Conservation (phyloP, 2,113 vertebrate species). For the Nycticryphes semicollaris region DNA sequence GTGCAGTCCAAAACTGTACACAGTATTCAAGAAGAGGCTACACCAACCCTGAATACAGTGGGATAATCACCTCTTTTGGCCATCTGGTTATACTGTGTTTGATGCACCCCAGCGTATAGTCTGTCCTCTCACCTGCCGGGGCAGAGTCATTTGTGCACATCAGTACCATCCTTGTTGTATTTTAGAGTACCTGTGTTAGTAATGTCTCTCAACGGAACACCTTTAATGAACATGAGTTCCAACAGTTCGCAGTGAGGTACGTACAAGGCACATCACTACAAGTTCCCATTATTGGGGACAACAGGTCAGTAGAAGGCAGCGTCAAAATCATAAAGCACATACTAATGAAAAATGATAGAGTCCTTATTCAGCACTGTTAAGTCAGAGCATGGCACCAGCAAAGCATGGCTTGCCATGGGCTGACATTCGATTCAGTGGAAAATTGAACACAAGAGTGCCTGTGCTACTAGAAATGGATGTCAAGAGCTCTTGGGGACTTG, state of each 20-base stretch:
- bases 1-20: background rate
- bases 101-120: background rate
- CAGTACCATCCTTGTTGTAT: background rate
- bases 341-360: background rate
- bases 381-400: background rate
- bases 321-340: conserved; percentile 18
- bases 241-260: background rate
- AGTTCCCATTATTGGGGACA: background rate
- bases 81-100: background rate
- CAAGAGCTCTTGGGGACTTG: background rate
- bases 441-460: background rate
- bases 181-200: background rate
- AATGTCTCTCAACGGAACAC: background rate
- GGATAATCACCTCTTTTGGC: background rate
- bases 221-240: background rate
- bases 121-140: background rate
- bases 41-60: background rate
- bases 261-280: fast-evolving
- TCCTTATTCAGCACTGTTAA: background rate
- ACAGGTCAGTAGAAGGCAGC: background rate
- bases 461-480: background rate
- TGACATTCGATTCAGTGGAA: background rate
- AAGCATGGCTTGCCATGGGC: background rate
- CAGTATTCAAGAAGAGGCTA: background rate
- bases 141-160: background rate